Base-by-base conservation (phyloP, 2,797 vertebrate genomes). In the Scarus forsteni region DNA sequence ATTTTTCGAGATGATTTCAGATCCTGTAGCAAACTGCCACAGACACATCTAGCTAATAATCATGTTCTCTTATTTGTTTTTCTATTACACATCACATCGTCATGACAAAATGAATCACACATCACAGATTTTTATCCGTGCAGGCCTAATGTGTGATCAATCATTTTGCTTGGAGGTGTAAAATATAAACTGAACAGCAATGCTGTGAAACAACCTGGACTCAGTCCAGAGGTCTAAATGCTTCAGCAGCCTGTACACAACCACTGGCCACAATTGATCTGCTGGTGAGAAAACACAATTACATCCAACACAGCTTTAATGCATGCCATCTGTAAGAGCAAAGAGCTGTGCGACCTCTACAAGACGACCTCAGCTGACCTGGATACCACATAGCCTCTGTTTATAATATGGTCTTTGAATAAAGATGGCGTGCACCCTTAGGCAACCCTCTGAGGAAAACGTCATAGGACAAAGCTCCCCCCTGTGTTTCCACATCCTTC, bases 191-290 rank as follows among this genome's bases (percentile, higher is more conserved):
- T 72, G 11, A 18, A 52, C 36, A 49, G 43, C 10, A 0, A 1
- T 46, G 45, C 60, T 72, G 5, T 63, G 19, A 44, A 53, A 53
- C 36, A 50, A 63, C 10, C 9, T 54, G 44, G 10, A 63, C 55
- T 51, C 18, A 44, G 61, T 18, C 40, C 15, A 36, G 11, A 67
- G 0, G 38, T 50, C 40, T 48, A 54, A 58, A 34, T 69, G 55
- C 13, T 61, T 39, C 42, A 62, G 48, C 50, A 54, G 35, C 44
- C 8, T 7, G 48, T 69, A 74, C 35, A 38, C 48, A 69, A 85
- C 85, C 74, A 75, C 68, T 71, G 40, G 44, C 48, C 43, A 60
- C 40, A 51, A 86, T 63, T 83, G 79, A 82, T 78, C 36, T 15
- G 34, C 27, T 81, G 59, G 42, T 58, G 39, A 70, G 43, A 76